These are phyloP conservation scores for Gerosis bhagava DNA, from an alignment of 2,888 invertebrate species.

Conservation along the genomic window DNA sequence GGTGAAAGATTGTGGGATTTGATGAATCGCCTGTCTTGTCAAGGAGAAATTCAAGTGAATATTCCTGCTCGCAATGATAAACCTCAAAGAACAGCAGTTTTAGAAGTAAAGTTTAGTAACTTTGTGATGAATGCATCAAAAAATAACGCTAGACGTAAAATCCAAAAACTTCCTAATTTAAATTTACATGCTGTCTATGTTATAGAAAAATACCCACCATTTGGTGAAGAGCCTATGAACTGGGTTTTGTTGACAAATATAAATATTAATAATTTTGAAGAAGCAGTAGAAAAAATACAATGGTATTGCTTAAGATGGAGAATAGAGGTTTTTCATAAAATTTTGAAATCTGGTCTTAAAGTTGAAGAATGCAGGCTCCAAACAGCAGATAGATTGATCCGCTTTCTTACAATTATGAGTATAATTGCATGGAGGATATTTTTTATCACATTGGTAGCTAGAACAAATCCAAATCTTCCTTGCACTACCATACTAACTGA, in stretches of 20 bases:
- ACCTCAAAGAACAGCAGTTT: not conserved
- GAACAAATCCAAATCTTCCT: no score
- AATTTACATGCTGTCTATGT: not conserved
- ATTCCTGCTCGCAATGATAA: not conserved
- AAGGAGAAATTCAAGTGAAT: not conserved
- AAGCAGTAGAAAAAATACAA: not conserved
- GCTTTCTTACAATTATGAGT: not conserved
- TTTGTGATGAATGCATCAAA: no score
- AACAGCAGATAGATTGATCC: constrained; percentile 2
- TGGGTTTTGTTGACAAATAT: not conserved
- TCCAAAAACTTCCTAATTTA: constrained; percentile 2
- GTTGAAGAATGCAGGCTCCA: constrained; percentile 1
- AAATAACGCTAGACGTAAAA: no score
- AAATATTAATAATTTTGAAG: not conserved
- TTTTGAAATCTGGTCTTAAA: constrained; percentile 4
- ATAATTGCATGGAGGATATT: no score
- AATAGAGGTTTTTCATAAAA: constrained; percentile 3
- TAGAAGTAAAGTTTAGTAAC: not conserved
- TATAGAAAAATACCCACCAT: not conserved
- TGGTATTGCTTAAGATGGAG: constrained; percentile 3
- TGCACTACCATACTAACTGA: no score
- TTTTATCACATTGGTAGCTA: no score
- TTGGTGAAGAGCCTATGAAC: not conserved
- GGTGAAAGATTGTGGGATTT: not conserved
- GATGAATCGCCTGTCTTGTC: not conserved